Percentiles rank a stretch among this genome's conserved stretches.
Evolutionary conservation across 2,888 invertebrate species (phyloP).

Genomic region (Drepanosiphum platanoidis): DNA sequence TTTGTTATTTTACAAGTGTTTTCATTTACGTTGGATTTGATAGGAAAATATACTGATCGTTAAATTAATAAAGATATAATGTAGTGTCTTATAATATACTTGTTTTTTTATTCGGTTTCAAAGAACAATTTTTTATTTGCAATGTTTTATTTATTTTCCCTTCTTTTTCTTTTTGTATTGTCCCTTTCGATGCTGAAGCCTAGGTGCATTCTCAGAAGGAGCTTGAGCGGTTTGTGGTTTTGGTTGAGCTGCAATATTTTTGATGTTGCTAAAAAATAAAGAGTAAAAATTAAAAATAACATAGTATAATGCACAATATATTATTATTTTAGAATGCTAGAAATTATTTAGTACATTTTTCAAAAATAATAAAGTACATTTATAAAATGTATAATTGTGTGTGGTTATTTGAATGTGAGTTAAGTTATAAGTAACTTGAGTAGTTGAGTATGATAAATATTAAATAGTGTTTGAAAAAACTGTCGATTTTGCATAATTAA

Average conservation of each 20-base stretch:
- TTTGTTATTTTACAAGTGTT: slow-evolving; percentile 7
- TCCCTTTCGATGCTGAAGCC: slow-evolving; percentile 78
- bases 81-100: slow-evolving; percentile 13
- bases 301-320: not conserved
- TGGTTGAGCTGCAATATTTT: slow-evolving; percentile 59
- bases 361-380: no score
- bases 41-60: not conserved
- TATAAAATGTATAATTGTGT: no score
- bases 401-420: no score
- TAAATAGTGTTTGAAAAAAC: no score
- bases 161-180: slow-evolving; percentile 81
- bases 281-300: not conserved
- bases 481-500: no score
- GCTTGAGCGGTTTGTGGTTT: slow-evolving; percentile 50
- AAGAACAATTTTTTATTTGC: slow-evolving; percentile 22
- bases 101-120: slow-evolving; percentile 14
- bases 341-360: no score
- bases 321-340: no score
- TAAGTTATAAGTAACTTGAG: no score
- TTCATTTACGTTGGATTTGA: not conserved
- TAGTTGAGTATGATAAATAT: no score
- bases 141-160: slow-evolving; percentile 66
- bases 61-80: not conserved
- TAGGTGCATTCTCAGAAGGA: slow-evolving; percentile 68
- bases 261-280: slow-evolving; percentile 45